These are phyloP conservation scores for Blennius ocellaris DNA, from an alignment of 2,113 vertebrate species.

Conservation along the genomic window DNA sequence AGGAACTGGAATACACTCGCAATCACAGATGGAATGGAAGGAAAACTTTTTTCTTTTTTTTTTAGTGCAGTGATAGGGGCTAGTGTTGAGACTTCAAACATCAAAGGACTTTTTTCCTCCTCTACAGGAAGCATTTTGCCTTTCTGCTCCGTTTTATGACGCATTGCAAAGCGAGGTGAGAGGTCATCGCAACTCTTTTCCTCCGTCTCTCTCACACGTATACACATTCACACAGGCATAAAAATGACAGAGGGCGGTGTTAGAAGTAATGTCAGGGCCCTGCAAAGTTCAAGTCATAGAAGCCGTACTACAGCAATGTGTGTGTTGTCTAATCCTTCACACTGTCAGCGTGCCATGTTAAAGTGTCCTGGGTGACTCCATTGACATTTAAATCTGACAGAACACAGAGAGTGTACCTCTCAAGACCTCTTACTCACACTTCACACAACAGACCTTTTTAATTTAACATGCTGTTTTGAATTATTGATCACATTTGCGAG, in stretches of 20 bases:
- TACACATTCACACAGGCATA: slow-evolving; percentile 68
- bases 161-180: slow-evolving; percentile 52
- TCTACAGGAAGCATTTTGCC: slow-evolving; percentile 27
- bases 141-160: slow-evolving; percentile 61
- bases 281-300: slow-evolving; percentile 78
- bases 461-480: slow-evolving; percentile 1
- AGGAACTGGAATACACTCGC: slow-evolving; percentile 77
- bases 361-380: slow-evolving; percentile 74
- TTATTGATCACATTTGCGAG: slow-evolving; percentile 1
- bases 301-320: slow-evolving; percentile 69
- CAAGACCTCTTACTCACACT: slow-evolving; percentile 5
- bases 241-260: slow-evolving; percentile 79
- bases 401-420: slow-evolving; percentile 24
- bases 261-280: slow-evolving; percentile 69
- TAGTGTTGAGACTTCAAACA: slow-evolving; percentile 60
- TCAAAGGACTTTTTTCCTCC: slow-evolving; percentile 34
- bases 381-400: slow-evolving; percentile 78
- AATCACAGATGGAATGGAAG: slow-evolving; percentile 75
- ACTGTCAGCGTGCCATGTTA: slow-evolving; percentile 74
- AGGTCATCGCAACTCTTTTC: slow-evolving; percentile 56
- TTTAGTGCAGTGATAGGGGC: slow-evolving; percentile 55
- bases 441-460: slow-evolving; percentile 8
- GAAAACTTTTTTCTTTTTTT: slow-evolving; percentile 71
- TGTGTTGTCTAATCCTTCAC: slow-evolving; percentile 77
- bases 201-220: slow-evolving; percentile 38